Evolutionary conservation across 2,888 invertebrate species (phyloP), one percentile per base, ranked within the genome.

Genomic region (Malthinus seriepunctatus): DNA sequence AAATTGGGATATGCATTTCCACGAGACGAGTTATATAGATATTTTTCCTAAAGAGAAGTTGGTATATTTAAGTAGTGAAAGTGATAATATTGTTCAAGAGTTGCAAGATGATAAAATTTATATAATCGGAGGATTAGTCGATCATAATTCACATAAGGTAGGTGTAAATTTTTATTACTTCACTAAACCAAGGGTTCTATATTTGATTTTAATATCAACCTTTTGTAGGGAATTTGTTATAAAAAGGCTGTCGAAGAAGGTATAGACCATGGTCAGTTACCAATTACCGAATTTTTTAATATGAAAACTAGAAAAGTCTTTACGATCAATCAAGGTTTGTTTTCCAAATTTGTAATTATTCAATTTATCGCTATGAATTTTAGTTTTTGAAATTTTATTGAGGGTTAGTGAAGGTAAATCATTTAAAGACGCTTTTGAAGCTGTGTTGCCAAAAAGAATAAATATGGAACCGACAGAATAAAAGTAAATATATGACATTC

Each of bases 51-150:
- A 88, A 72, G 86, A 90, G 1, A 87, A 90, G 66, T 79, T 98
- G 51, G 85, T 97, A 1, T 99, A 98, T 79, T 82, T 99, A 65
- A 91, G 92, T 3, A 95, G 96, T 78, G 98, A 99, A 78, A 97
- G 97, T 9, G 89, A 93, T 45, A 94, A 93, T 80, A 79, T 94
- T 5, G 84, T 98, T 64, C 84, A 86, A 55, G 77, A 78, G 51
- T 82, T 96, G 69, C 88, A 92, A 67, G 85, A 89, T 14, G 84
- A 88, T 62, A 89, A 89, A 73, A 85, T 89, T 44, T 99, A 98
- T 73, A 87, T 99, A 48, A 97, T 99, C 76, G 99, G 99, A 37
- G 99, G 97, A 23, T 81, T 99, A 42, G 96, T 99, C 0, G 99
- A 99, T 80, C 98, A 99, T 76, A 99, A 99, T 80, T 86, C 90